Evolutionary conservation across 2,113 vertebrate species (phyloP).

Genomic region (Cranoglanis bouderius): DNA sequence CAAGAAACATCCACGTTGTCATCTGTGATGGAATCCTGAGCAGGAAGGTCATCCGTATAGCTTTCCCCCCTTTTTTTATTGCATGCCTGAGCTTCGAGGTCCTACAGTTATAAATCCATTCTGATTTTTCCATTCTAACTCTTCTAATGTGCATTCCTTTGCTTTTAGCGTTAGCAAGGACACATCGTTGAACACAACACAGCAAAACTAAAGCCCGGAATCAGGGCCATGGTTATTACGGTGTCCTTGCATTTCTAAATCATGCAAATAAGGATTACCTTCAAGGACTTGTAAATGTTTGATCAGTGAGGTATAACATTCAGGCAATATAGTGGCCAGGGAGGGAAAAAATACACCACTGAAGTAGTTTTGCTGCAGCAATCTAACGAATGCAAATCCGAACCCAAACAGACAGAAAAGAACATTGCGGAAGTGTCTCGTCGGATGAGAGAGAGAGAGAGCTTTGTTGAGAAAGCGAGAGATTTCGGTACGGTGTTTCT

Average conservation of each 20-base stretch:
- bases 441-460: background rate
- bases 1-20: background rate
- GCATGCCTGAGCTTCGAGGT: background rate
- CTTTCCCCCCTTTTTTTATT: background rate
- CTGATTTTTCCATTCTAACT: background rate
- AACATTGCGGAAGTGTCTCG: background rate
- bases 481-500: background rate
- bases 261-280: slow-evolving; percentile 4
- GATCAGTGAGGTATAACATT: slow-evolving; percentile 6
- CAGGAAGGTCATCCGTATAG: background rate
- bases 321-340: background rate
- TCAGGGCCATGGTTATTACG: background rate
- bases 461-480: background rate
- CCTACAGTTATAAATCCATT: background rate
- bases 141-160: background rate
- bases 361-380: background rate
- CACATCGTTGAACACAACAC: background rate
- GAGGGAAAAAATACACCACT: background rate
- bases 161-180: background rate
- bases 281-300: slow-evolving; percentile 15
- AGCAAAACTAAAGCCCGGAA: background rate
- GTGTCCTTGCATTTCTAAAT: slow-evolving; percentile 10
- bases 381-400: slow-evolving; percentile 45
- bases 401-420: slow-evolving; percentile 26
- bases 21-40: background rate